Base-by-base conservation (phyloP, 30 jellyfish, hydroid and myxozoan genomes). In the Aurelia sp. region DNA sequence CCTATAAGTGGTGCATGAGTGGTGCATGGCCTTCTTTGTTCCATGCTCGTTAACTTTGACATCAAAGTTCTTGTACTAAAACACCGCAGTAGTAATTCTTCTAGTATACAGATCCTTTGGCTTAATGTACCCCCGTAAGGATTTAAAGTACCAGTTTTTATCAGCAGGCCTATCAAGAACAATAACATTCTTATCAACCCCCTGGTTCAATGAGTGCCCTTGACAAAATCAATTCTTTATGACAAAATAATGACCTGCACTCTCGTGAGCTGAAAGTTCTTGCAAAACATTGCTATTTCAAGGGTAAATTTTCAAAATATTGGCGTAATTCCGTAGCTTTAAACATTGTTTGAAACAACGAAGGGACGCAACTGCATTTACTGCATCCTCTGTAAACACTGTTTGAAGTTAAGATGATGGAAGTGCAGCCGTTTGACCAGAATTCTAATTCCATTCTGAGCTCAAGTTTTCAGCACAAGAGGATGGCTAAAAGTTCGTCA, bases 401-500 rank as follows among this genome's bases (percentile, higher is more conserved):
- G 55, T 44, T 44, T 44, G 15, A 44, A 44, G 33, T 5, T 22
- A 74, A 53, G 68, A 77, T 77, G 88, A 30, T 77, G 69, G 31
- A 63, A 33, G 62, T 77, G 48, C 69, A 77, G 63, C 62, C 88
- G 21, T 33, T 13, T 30, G 90, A 81, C 55, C 58, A 55, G 79
- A 81, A 81, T 81, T 72, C 80, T 8, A 81, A 81, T 72, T 41
- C 90, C 3, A 51, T 81, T 31, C 16, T 81, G 66, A 57, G 77
- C 55, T 81, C 90, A 61, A 81, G 84, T 68, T 81, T 64, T 52
- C 83, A 81, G 52, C 66, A 53, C 76, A 67, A 67, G 57, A 67
- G 33, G 78, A n/a, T 75, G 13, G 18, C 60, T 47, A 51, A 79
- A 64, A 73, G 84, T 73, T 81, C 90, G 20, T 66, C 90, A 8